Evolutionary conservation across 2,113 vertebrate genomes (phyloP), one percentile per base, ranked within the genome.

Genomic region (Grus americana): DNA sequence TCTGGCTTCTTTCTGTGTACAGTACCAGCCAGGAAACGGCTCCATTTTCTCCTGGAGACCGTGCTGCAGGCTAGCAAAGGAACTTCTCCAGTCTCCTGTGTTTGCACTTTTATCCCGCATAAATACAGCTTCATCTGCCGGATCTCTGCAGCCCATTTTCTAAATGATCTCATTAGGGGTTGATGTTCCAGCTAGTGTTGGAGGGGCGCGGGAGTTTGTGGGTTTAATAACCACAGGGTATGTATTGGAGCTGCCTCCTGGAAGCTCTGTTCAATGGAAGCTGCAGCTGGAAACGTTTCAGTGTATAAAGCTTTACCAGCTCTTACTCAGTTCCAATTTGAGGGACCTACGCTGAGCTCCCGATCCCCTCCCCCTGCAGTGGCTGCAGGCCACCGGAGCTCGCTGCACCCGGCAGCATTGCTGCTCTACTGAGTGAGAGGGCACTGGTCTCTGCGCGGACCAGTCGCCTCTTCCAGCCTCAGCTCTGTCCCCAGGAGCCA

Each of bases 231-330:
- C 80, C 91, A 82, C 7, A 0, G 86, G 89, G 55, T 88, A 85
- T 38, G 62, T 23, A 54, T 13, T 76, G 74, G 92, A 93, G 91
- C 73, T 92, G 96, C 94, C 91, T 97, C 92, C 92, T 90, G 95
- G 84, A 97, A 93, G 87, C 81, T 91, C 50, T 58, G 76, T 87
- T 96, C 94, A 95, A 79, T 92, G 91, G 78, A 70, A 96, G 84
- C 74, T 87, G 87, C 95, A 97, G 95, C 94, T 97, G 95, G 94
- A 96, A 97, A 42, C 2, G 11, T 90, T 96, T 97, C 94, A 94
- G 89, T 67, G 49, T 73, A 80, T 58, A 70, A 95, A 95, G 80
- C 67, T 93, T 93, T 55, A 79, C 62, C 81, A 92, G 73, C 58
- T 76, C 76, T 40, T 84, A 40, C 78, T 82, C 34, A 3, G 73